phyloP scores from a whole-genome alignment of 2,797 vertebrate genomes.

The Intellagama lesueurii region DNA sequence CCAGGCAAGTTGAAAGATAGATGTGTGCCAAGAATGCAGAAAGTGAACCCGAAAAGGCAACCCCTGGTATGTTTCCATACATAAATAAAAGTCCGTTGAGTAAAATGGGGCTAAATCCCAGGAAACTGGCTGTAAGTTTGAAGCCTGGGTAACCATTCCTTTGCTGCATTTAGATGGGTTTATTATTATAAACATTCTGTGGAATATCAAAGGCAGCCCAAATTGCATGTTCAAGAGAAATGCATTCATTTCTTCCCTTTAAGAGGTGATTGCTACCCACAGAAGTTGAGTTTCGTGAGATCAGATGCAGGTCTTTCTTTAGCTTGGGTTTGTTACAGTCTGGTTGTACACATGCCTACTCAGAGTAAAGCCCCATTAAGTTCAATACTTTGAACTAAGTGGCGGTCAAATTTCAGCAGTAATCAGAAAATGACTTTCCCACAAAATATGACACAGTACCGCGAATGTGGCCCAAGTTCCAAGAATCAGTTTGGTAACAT shows the following conservation, averaged over 20 bases:
- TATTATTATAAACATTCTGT: background rate
- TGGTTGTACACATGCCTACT: no score
- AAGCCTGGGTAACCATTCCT: background rate
- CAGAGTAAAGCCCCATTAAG: no score
- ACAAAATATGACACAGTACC: no score
- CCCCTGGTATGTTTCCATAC: background rate
- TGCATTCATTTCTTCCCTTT: background rate
- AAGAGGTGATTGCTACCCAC: background rate
- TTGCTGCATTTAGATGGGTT: background rate
- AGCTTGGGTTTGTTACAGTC: background rate
- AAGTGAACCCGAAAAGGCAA: background rate
- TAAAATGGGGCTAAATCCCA: background rate
- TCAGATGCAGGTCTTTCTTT: background rate
- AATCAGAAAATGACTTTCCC: no score
- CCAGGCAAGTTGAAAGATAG: background rate
- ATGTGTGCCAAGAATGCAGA: background rate
- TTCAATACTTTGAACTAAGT: background rate
- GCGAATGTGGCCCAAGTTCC: no score
- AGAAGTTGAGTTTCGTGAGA: background rate
- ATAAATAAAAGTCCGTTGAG: background rate
- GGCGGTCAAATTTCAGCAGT: background rate
- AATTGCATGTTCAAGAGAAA: background rate
- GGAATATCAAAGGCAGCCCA: background rate
- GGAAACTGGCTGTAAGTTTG: background rate
- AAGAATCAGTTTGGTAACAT: no score